Evolutionary conservation across 2,113 vertebrate species (phyloP).

Genomic region (Cyanoderma ruficeps): DNA sequence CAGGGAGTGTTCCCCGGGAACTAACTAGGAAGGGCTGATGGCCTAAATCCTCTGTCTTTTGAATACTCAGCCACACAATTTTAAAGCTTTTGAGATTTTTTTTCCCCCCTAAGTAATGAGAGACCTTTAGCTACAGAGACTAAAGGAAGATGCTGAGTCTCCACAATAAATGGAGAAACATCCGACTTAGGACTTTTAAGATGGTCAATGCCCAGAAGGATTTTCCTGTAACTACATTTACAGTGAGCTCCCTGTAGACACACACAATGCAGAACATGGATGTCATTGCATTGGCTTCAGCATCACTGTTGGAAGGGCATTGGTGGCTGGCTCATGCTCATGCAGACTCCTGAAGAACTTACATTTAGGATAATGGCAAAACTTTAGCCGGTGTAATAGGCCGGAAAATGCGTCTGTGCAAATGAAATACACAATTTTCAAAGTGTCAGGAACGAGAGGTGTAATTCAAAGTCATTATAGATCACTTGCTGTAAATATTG

Average conservation of each 20-base stretch:
- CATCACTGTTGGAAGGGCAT: not conserved
- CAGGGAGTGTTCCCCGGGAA: not conserved
- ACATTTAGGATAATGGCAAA: not conserved
- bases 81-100: not conserved
- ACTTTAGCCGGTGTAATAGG: not conserved
- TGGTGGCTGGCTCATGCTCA: not conserved
- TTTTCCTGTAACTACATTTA: not conserved
- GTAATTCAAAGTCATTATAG: not conserved
- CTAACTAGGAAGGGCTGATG: not conserved
- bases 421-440: not conserved
- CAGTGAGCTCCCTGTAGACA: not conserved
- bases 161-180: not conserved
- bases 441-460: not conserved
- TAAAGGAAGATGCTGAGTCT: not conserved
- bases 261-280: not conserved
- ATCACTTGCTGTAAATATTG: not conserved
- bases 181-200: not conserved
- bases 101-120: not conserved
- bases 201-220: not conserved
- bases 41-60: constrained; percentile 6
- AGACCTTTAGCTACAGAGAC: not conserved
- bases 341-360: not conserved
- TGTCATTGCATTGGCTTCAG: not conserved
- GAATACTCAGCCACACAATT: not conserved
- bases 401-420: not conserved